These are phyloP conservation scores for Pseudoips prasinana DNA, from an alignment of 2,888 invertebrate species.

Conservation along the genomic window DNA sequence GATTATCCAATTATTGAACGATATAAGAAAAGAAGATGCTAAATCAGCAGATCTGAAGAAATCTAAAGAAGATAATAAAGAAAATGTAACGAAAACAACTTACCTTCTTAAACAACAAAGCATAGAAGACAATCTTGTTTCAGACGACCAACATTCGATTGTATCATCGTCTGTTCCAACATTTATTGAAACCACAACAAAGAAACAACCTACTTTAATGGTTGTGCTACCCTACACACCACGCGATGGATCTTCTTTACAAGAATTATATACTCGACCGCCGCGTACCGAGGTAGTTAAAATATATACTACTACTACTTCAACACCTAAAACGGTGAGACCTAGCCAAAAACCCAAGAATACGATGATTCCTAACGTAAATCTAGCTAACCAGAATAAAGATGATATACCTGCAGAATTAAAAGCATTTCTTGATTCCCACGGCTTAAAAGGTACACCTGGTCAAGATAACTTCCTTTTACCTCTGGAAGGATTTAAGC, in stretches of 20 bases:
- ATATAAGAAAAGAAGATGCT: constrained; percentile 82
- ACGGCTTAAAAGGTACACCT: constrained; percentile 61
- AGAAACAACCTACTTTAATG: constrained; percentile 75
- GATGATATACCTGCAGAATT: constrained; percentile 60
- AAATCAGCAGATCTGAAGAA: constrained; percentile 45
- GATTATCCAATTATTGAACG: constrained; percentile 85
- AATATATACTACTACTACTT: constrained; percentile 50
- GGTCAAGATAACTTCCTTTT: constrained; percentile 66
- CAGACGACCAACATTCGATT: constrained; percentile 23
- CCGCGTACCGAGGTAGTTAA: constrained; percentile 83
- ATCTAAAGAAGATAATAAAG: constrained; percentile 38
- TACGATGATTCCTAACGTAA: not conserved
- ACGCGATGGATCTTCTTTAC: constrained; percentile 78
- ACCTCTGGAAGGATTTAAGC: constrained; percentile 73
- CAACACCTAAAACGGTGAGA: constrained; percentile 44
- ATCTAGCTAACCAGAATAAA: no score
- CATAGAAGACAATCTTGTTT: constrained; percentile 30
- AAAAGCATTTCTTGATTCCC: constrained; percentile 65
- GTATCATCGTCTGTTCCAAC: constrained; percentile 30
- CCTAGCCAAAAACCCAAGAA: constrained; percentile 37
- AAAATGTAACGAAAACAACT: constrained; percentile 43
- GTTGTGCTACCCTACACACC: constrained; percentile 85
- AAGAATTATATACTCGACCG: constrained; percentile 85
- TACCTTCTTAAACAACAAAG: constrained; percentile 29
- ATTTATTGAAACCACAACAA: constrained; percentile 52